Conservation (phyloP, 2,888 invertebrate genomes). For the Chromoteleia sp. region DNA sequence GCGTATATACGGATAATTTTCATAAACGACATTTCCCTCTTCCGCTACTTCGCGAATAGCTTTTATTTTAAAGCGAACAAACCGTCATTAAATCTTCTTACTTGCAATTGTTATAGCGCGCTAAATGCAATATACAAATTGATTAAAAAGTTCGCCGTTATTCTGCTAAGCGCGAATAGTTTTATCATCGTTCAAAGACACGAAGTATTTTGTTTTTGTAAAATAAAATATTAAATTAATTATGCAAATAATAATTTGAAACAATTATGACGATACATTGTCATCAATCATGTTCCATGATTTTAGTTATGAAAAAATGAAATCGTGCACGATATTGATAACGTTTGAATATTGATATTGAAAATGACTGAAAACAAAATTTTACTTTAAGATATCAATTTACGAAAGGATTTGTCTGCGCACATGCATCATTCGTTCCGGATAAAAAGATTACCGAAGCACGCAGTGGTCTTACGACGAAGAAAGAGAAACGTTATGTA, state of each 20-base stretch:
- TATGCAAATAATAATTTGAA: too few relatives aligned
- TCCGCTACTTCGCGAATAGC: constrained; percentile 6
- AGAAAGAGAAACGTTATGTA: constrained; percentile 24
- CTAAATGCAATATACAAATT: constrained; percentile 11
- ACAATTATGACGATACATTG: too few relatives aligned
- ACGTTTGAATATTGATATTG: too few relatives aligned
- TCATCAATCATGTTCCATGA: too few relatives aligned
- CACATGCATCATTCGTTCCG: constrained; percentile 26
- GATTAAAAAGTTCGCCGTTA: constrained; percentile 5
- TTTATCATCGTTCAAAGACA: not conserved
- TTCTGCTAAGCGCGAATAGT: not conserved
- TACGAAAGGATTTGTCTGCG: not conserved
- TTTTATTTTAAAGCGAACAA: constrained; percentile 22
- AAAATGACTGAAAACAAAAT: too few relatives aligned
- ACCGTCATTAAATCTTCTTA: constrained; percentile 27
- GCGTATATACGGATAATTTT: constrained; percentile 20
- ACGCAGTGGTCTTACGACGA: not conserved
- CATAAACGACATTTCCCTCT: constrained; percentile 30
- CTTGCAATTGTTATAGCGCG: constrained; percentile 8
- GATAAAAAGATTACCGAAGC: constrained; percentile 25
- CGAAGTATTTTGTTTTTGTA: not conserved
- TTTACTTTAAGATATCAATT: too few relatives aligned
- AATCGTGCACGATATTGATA: too few relatives aligned
- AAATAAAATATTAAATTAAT: constrained; percentile 2
- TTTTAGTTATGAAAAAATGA: too few relatives aligned